phyloP scores from a whole-genome alignment of 2,113 vertebrate genomes.

The Caloenas nicobarica region DNA sequence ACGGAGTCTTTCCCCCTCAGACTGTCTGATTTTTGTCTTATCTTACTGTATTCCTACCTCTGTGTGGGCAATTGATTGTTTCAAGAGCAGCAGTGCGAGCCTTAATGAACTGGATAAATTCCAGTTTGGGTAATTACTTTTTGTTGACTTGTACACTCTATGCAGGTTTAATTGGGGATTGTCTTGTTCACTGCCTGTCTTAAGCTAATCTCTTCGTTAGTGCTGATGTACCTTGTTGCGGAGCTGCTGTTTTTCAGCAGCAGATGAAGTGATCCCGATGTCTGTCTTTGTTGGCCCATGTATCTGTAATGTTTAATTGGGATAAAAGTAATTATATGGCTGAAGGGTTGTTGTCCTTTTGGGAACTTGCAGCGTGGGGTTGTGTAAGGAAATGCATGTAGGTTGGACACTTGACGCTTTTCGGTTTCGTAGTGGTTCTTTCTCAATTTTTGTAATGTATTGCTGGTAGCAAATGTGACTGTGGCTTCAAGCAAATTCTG shows the following conservation, averaged over 20 bases:
- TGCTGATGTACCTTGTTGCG: neutral
- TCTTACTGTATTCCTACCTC: neutral
- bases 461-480: neutral
- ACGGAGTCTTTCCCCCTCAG: neutral
- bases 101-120: slow-evolving; percentile 6
- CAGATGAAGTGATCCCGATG: neutral
- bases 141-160: neutral
- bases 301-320: neutral
- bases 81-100: neutral
- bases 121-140: neutral
- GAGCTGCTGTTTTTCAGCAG: slow-evolving; percentile 1
- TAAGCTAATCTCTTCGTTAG: neutral
- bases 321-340: neutral
- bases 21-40: neutral
- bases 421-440: neutral
- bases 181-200: neutral
- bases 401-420: neutral
- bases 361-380: neutral
- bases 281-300: neutral
- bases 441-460: neutral
- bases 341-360: neutral
- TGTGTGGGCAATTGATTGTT: neutral
- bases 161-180: neutral
- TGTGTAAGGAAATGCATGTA: neutral
- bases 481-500: neutral